Base-by-base conservation (phyloP, 2,797 vertebrate species). In the Amphiprion clarkii region DNA sequence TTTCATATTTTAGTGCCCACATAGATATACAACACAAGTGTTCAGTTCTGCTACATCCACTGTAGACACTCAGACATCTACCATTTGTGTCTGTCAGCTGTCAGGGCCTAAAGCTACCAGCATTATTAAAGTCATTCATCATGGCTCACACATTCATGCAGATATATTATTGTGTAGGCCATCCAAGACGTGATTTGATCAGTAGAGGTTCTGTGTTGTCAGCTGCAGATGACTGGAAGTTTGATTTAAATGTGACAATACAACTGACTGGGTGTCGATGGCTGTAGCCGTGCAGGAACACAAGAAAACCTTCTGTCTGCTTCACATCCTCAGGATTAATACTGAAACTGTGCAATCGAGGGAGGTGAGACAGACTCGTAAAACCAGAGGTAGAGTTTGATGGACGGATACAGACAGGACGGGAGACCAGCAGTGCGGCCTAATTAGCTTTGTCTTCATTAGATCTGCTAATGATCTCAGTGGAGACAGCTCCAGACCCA, bases 401-500 rank as follows among this genome's bases (percentile, higher is more conserved):
- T 23, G 61, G 72, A 39, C 29, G 13, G 42, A 49, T 29, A 39
- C 17, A 70, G 57, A 70, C 57, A 21, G 53, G 44, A 71, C 49
- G 36, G 27, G 46, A 85, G 76, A 82, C 71, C 23, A 81, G 59
- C 25, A 40, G 31, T 6, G 27, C 56, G 42, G 31, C 65, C 23
- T 89, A 83, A 89, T 87, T 81, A 85, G 74, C 77, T 87, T 78
- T 78, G 75, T 84, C 70, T 84, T 90, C 78, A 91, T 91, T 88
- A 87, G 76, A 85, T 76, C 79, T 79, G 61, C 81, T 89, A 86
- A 92, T 90, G 75, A 89, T 79, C 74, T 88, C 78, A 74, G 44
- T 81, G 70, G 84, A 79, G 87, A 89, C 79, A 3, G 51, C 33
- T 63, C 23, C 40, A 51, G 58, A 61, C 48, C 60, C 59, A 72